Percentiles rank a stretch among this genome's conserved stretches.
These are phyloP conservation scores for Corydoras sp. DNA, from an alignment of 2,113 vertebrate genomes.

Conservation along the genomic window DNA sequence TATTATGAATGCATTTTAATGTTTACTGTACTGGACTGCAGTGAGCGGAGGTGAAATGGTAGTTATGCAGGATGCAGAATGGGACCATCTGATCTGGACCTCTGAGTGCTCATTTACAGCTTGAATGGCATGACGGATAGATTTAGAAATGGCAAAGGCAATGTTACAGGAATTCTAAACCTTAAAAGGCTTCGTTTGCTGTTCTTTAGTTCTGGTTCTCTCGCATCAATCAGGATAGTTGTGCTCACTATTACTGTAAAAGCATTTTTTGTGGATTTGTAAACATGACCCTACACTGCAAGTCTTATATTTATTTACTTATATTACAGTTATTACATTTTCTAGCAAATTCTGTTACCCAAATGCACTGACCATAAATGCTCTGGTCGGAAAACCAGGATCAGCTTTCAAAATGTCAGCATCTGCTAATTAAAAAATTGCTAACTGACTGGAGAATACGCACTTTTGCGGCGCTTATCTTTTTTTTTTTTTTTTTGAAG, in stretches of 20 bases:
- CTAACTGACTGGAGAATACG: conserved; percentile 39
- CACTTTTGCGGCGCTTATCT: not conserved
- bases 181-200: not conserved
- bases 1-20: not conserved
- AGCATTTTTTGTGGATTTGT: not conserved
- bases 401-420: conserved; percentile 46
- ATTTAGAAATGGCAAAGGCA: not conserved
- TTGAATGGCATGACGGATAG: not conserved
- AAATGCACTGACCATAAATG: conserved; percentile 15
- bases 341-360: conserved; percentile 22
- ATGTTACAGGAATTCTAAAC: not conserved
- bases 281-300: no score
- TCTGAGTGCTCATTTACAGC: not conserved
- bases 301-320: no score
- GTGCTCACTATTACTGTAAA: not conserved
- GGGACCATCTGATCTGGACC: conserved; percentile 1
- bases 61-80: conserved; percentile 1
- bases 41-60: conserved; percentile 26
- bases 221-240: conserved; percentile 2
- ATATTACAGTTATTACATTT: not conserved
- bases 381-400: conserved; percentile 43
- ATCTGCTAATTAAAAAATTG: conserved; percentile 32
- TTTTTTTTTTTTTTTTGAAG: conserved; percentile 1
- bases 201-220: not conserved
- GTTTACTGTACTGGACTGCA: conserved; percentile 13